Conservation (phyloP, 2,113 vertebrate genomes). For the Hippocampus zosterae region DNA sequence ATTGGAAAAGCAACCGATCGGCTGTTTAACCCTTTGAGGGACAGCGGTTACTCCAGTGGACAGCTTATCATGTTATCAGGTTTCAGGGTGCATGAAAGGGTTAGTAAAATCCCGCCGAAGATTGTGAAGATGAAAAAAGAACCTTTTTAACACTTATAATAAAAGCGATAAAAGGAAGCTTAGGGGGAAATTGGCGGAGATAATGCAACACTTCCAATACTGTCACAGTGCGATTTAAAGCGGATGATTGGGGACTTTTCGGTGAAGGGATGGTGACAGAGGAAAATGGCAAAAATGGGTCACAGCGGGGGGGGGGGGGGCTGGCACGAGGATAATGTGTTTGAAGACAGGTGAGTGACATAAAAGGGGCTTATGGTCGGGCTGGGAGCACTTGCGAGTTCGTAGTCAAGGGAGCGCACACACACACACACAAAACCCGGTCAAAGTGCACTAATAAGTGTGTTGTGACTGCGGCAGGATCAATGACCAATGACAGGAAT, state of each 20-base stretch:
- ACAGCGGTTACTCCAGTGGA: too few species aligned
- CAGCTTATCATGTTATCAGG: too few species aligned
- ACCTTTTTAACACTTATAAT: neutral
- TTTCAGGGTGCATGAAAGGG: too few species aligned
- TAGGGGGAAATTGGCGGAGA: neutral
- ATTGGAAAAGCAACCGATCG: neutral
- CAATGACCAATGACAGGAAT: conserved; percentile 35
- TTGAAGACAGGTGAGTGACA: conserved; percentile 12
- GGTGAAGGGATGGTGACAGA: conserved; percentile 26
- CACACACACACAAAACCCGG: conserved; percentile 28
- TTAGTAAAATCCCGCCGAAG: neutral
- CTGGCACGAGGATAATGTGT: conserved; percentile 27
- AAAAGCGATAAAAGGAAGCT: neutral
- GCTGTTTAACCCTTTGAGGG: too few species aligned
- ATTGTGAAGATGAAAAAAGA: neutral
- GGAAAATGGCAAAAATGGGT: conserved; percentile 18
- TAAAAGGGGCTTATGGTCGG: conserved; percentile 15
- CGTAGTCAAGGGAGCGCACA: conserved; percentile 38
- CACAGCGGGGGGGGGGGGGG: conserved; percentile 35
- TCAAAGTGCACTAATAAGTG: conserved; percentile 48
- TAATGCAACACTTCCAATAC: conserved; percentile 1
- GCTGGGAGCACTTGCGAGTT: conserved; percentile 37
- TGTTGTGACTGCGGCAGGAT: conserved; percentile 31
- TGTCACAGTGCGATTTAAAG: conserved; percentile 16
- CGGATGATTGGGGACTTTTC: conserved; percentile 12